Base-by-base conservation (phyloP, 2,113 vertebrate genomes). In the Dolichotis patagonum region DNA sequence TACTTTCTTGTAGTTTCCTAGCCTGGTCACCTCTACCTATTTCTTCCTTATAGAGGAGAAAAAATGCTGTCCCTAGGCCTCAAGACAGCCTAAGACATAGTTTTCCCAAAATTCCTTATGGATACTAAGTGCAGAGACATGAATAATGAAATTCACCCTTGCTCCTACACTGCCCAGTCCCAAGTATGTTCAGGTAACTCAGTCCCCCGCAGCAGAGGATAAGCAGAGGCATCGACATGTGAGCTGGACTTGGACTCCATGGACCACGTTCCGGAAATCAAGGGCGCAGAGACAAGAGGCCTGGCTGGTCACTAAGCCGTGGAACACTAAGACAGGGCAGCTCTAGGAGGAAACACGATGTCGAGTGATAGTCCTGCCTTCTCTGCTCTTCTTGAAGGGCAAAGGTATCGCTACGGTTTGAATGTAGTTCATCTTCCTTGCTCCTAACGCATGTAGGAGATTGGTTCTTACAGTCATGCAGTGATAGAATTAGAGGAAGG, bases 161-260 rank as follows among this genome's bases (percentile, higher is more conserved):
- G 22, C 30, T 35, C 26, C 7, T 8, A 32, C 5, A 22, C 17
- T 5, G 17, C 46, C 26, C 11, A 56, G 13, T 84, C 63, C 28
- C 22, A 88, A 60, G 73, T 67, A 88, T 8, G 46, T 49, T 65
- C 54, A 46, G 22, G 52, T 35, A 35, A 81, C 32, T 16, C 41
- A 1, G 6, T 14, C 54, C 71, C n/a, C 62, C 22, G 41, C 32
- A 90, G 71, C 4, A 12, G 43, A 67, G 41, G n/a, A 35, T 22
- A 49, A n/a, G 20, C 1, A 7, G 14, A 52, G 35, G 28, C 0
- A 2, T 8, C 60, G 30, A 5, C 12, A 28, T 1, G 0, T 20
- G 46, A 65, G 30, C 30, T 52, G 52, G 3, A 24, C 24, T 20
- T 65, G 43, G 80, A 35, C 41, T 30, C 81, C 58, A 3, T 17